Evolutionary conservation across 2,888 invertebrate species (phyloP).

Genomic region (Clunio marinus): DNA sequence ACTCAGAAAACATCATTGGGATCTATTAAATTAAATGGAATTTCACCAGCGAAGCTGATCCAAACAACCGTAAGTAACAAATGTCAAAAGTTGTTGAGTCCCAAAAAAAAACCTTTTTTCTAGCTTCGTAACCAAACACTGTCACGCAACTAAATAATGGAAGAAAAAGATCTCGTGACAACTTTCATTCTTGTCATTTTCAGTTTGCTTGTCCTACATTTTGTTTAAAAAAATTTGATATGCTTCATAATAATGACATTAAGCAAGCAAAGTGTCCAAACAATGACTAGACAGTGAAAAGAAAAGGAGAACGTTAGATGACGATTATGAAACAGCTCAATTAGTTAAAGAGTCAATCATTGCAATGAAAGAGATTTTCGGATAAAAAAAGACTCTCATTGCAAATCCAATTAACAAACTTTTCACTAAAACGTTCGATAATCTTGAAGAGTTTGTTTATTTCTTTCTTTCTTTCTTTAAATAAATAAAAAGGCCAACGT

Average conservation of each 20-base stretch:
- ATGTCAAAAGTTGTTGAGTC: no score
- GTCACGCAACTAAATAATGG: not conserved
- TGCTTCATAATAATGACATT: conserved; percentile 9
- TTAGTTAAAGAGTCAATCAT: conserved; percentile 3
- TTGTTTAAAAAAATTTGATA: not conserved
- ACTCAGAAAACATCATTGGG: no score
- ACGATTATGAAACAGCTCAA: conserved; percentile 1
- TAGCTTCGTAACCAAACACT: not conserved
- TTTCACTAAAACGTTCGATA: not conserved
- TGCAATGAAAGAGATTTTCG: not conserved
- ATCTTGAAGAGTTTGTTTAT: not conserved
- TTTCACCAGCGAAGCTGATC: no score
- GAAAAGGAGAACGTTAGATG: not conserved
- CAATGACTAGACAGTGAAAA: not conserved
- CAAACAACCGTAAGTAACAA: no score
- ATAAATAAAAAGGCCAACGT: not conserved
- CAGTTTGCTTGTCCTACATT: conserved; percentile 2
- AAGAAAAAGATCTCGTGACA: conserved; percentile 13
- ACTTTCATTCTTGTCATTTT: conserved; percentile 15
- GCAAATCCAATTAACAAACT: conserved; percentile 5
- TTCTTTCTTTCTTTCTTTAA: no score
- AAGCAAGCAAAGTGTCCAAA: not conserved
- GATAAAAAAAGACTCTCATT: conserved; percentile 1
- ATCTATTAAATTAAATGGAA: no score
- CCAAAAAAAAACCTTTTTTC: no score